Evolutionary conservation across 2,113 vertebrate species (phyloP).

Genomic region (Paradoxurus hermaphroditus): DNA sequence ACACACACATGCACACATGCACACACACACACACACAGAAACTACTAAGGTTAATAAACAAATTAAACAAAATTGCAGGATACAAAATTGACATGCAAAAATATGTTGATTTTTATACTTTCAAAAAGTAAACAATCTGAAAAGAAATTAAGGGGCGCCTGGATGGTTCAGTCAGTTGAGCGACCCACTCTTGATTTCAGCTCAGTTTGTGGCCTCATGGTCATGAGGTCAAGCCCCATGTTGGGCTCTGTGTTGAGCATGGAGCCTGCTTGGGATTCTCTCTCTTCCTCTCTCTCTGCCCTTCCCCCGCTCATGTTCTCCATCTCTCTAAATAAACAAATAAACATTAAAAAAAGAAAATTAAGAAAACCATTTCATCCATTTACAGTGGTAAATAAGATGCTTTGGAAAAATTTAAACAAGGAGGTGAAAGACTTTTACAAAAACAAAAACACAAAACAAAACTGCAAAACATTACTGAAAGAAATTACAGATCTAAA

Average conservation of each 20-base stretch:
- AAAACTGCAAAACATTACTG: background rate
- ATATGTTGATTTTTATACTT: background rate
- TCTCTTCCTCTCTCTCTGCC: no score
- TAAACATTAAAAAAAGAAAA: background rate
- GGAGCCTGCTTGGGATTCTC: no score
- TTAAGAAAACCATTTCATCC: background rate
- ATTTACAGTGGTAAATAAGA: background rate
- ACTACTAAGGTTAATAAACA: background rate
- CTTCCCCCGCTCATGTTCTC: no score
- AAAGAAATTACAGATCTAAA: background rate
- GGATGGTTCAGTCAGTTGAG: no score
- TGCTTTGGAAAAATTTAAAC: background rate
- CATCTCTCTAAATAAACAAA: no score
- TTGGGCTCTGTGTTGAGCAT: no score
- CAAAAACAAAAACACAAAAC: background rate
- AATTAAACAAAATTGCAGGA: background rate
- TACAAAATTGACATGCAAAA: background rate
- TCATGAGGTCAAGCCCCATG: no score
- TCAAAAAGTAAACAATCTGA: background rate
- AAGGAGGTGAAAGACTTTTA: background rate
- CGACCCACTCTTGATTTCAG: no score
- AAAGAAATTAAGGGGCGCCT: background rate
- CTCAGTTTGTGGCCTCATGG: no score
- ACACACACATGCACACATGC: background rate
- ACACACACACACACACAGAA: background rate